phyloP scores from a whole-genome alignment of 2,888 invertebrate genomes.

The Pegoplata infirma region DNA sequence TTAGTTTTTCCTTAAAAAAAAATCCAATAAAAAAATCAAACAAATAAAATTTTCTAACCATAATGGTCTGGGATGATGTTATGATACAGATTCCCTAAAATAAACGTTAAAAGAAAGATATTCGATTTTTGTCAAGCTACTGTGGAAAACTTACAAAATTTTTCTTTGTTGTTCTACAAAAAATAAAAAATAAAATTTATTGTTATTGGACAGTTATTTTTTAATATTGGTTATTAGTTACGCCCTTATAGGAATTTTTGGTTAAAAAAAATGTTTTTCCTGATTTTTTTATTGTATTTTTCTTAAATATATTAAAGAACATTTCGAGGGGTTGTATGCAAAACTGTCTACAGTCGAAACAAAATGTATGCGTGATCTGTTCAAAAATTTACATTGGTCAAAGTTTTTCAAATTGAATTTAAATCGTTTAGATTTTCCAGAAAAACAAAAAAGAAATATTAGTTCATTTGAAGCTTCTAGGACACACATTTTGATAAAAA shows the following conservation, averaged over 20 bases:
- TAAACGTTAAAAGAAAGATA: not conserved
- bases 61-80: not conserved
- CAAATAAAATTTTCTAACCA: not conserved
- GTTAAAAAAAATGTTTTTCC: not conserved
- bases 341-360: no score
- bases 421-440: no score
- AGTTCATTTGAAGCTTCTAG: no score
- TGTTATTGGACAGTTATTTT: constrained; percentile 53
- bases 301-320: no score
- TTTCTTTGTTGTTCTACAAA: not conserved
- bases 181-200: constrained; percentile 53
- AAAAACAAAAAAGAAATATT: no score
- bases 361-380: no score
- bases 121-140: not conserved
- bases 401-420: no score
- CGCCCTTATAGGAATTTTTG: constrained; percentile 49
- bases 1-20: constrained; percentile 6
- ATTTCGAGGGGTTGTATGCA: no score
- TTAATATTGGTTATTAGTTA: constrained; percentile 55
- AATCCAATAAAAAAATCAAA: not conserved
- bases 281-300: not conserved
- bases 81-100: not conserved
- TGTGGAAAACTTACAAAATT: not conserved
- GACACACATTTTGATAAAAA: no score
- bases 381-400: no score